A percentile compares a stretch with the other conserved stretches of the same genome.
phyloP scores from a whole-genome alignment of 1,140 invertebrate genomes.

The Meloidogyne hapla region DNA sequence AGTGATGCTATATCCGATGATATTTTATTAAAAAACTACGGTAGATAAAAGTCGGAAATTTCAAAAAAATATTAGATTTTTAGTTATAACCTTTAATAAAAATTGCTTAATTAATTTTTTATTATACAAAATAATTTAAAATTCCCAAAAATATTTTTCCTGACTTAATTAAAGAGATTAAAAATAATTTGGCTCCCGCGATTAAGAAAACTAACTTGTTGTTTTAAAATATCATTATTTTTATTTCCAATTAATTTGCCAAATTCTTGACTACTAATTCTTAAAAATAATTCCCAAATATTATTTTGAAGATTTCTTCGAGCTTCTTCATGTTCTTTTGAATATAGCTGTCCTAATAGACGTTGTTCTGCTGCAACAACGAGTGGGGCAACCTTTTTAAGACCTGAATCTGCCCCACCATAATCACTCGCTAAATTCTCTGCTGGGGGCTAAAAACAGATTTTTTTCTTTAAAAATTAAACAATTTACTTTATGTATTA shows the following conservation, averaged over 20 bases:
- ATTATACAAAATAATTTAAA: too few relatives aligned
- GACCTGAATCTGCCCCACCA: neutral
- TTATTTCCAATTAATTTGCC: neutral
- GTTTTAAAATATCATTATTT: neutral
- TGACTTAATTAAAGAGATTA: conserved; percentile 32
- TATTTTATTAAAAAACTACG: too few relatives aligned
- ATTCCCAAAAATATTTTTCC: too few relatives aligned
- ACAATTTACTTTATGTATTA: conserved; percentile 8
- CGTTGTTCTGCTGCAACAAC: conserved; percentile 15
- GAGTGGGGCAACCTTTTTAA: conserved; percentile 4
- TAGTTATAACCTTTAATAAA: too few relatives aligned
- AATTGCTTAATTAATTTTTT: too few relatives aligned
- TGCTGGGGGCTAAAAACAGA: neutral
- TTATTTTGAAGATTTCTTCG: conserved; percentile 33
- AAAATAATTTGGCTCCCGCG: neutral
- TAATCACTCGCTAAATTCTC: conserved; percentile 8
- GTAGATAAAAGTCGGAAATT: too few relatives aligned
- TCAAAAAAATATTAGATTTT: too few relatives aligned
- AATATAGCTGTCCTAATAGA: conserved; percentile 34
- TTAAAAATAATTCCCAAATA: conserved; percentile 45
- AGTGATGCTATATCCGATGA: too few relatives aligned
- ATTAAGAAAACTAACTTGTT: conserved; percentile 28
- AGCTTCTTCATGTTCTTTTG: conserved; percentile 47
- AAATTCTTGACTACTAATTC: conserved; percentile 23
- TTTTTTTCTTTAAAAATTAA: neutral